phyloP scores from a whole-genome alignment of 2,113 vertebrate species.

The Phyllostomus hastatus region DNA sequence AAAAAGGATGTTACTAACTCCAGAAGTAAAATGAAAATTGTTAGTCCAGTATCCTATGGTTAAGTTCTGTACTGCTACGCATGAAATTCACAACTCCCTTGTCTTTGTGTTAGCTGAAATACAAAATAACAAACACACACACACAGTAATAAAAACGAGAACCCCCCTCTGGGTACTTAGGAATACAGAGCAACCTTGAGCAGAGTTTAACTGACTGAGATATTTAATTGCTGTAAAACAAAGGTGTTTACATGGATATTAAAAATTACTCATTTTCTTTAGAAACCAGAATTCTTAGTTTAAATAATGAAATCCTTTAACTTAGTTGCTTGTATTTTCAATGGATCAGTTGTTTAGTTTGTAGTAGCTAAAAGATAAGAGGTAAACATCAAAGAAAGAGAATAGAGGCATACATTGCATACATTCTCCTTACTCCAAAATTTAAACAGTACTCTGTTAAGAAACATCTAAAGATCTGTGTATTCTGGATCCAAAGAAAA shows the following conservation, averaged over 20 bases:
- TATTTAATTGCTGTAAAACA: slow-evolving; percentile 43
- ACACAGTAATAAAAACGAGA: neutral
- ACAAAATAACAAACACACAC: neutral
- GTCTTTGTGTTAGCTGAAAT: neutral
- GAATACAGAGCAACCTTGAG: slow-evolving; percentile 11
- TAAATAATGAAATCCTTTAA: slow-evolving; percentile 43
- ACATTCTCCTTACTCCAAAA: neutral
- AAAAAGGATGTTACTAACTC: neutral
- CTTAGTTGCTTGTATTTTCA: slow-evolving; percentile 1
- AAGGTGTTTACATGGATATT: slow-evolving; percentile 40
- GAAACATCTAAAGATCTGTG: neutral
- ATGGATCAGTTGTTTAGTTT: neutral
- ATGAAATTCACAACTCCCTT: slow-evolving; percentile 34
- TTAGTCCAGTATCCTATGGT: neutral
- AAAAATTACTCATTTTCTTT: slow-evolving; percentile 21
- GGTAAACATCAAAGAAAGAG: neutral
- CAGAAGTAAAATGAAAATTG: slow-evolving; percentile 1
- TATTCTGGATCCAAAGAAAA: slow-evolving; percentile 9
- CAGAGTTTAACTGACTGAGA: neutral
- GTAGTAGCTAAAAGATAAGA: neutral
- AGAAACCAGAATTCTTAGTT: slow-evolving; percentile 27
- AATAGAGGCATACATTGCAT: neutral
- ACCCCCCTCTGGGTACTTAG: neutral
- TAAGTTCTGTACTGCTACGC: neutral
- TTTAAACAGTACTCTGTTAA: neutral